phyloP scores from a whole-genome alignment of 2,888 invertebrate species.

The Bursaphelenchus okinawaensis region DNA sequence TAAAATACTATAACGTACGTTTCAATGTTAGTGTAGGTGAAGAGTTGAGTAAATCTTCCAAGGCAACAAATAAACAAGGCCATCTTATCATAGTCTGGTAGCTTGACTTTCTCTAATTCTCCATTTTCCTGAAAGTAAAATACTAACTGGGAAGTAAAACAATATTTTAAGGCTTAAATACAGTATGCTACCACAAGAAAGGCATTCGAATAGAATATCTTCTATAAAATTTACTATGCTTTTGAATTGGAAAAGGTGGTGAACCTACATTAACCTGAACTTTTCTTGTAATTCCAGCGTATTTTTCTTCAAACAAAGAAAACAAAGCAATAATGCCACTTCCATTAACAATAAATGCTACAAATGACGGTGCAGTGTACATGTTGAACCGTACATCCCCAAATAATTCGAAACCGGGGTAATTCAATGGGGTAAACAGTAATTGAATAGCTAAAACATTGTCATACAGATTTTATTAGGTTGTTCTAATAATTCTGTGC shows the following conservation, averaged over 20 bases:
- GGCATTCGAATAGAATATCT: no score
- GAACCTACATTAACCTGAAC: neutral
- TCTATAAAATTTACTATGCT: no score
- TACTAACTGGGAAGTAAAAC: neutral
- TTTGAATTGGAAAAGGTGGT: no score
- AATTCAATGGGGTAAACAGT: neutral
- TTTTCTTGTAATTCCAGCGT: constrained; percentile 30
- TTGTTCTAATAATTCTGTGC: no score
- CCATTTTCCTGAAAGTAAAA: neutral
- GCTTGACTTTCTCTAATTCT: neutral
- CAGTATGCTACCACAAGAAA: no score
- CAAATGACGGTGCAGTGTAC: constrained; percentile 23
- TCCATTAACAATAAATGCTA: constrained; percentile 14
- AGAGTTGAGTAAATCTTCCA: constrained; percentile 59
- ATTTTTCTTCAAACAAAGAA: constrained; percentile 19
- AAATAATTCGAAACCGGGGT: neutral
- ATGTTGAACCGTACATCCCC: constrained; percentile 17
- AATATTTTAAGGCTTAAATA: no score
- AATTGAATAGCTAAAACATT: neutral
- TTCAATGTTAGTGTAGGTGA: constrained; percentile 59
- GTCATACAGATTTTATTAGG: no score
- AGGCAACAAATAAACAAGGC: constrained; percentile 40
- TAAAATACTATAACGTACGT: constrained; percentile 43
- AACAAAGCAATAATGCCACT: constrained; percentile 10
- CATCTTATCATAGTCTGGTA: constrained; percentile 40